Percentiles rank a stretch among this genome's conserved stretches.
Conservation (phyloP, 2,888 invertebrate species). For the Plusia festucae region DNA sequence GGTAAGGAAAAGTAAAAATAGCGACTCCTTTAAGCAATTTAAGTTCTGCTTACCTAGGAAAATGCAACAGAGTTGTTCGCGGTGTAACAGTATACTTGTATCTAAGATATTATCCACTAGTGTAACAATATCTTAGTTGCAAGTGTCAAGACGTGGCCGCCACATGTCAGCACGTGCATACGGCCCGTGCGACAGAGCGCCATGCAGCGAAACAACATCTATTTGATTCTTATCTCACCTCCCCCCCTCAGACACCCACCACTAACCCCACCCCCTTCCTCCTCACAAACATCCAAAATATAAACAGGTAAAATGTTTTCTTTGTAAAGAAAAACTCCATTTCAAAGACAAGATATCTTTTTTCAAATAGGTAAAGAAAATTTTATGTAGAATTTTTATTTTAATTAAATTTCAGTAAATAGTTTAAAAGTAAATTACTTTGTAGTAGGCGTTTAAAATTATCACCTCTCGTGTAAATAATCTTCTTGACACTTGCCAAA, state of each 20-base stretch:
- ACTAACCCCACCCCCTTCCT: constrained; percentile 54
- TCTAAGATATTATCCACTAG: constrained; percentile 56
- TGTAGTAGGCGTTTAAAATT: not conserved
- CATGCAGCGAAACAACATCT: constrained; percentile 88
- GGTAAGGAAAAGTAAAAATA: not conserved
- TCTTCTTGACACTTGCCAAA: not conserved
- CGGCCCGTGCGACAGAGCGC: constrained; percentile 77
- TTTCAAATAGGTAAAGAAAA: constrained; percentile 68
- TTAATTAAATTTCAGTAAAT: constrained; percentile 36
- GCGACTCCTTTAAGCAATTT: not conserved
- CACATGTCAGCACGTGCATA: constrained; percentile 84
- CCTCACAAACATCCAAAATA: constrained; percentile 78
- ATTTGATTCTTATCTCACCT: constrained; percentile 88
- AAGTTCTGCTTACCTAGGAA: constrained; percentile 34
- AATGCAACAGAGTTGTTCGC: constrained; percentile 39
- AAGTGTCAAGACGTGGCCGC: constrained; percentile 83
- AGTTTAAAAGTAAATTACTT: not conserved
- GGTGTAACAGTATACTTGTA: constrained; percentile 38
- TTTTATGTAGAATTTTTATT: constrained; percentile 59
- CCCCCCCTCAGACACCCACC: constrained; percentile 61
- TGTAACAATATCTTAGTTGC: constrained; percentile 64
- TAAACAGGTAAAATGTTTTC: constrained; percentile 84
- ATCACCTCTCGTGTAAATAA: not conserved
- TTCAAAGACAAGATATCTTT: constrained; percentile 78
- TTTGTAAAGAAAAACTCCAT: constrained; percentile 81